Evolutionary conservation across 2,797 vertebrate genomes (phyloP), one percentile per base, ranked within the genome.

Genomic region (Odontamblyopus lacepedii): DNA sequence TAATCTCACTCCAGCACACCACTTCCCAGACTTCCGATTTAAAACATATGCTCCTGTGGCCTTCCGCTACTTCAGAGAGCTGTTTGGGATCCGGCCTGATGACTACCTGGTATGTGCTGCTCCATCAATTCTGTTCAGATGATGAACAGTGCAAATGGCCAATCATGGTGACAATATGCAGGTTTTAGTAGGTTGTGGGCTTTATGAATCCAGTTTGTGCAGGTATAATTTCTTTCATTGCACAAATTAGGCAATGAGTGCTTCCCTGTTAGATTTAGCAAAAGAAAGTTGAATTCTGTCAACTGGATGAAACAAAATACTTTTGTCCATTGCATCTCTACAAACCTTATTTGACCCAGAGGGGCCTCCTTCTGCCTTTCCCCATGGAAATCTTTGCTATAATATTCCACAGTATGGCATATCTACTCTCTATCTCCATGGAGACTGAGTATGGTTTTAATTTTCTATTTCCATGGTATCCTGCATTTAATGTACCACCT

Each of bases 1-100:
- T 78, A 98, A 99, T 81, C 95, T 99, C 72, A 99, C 98, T 11
- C 98, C 98, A 0, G 98, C 97, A 6, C 97, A 99, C 86, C 97
- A 98, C 84, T 99, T 90, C 41, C 96, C 96, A 15, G 97, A 99
- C 93, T 99, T 98, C 90, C 92, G 98, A 78, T 99, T 99, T 92
- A 99, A 99, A 89, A 99, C 97, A 1, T 99, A 99, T 0, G 98
- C 98, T 0, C 98, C 98, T 0, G 95, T 99, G 56, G 98, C 97
- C 56, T 99, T 99, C 84, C 96, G 98, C 19, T 99, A 99, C 90
- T 99, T 99, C 93, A 88, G 98, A 77, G 98, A 99, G 70, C 96
- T 99, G 70, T 99, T 99, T 29, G 97, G 97, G 62, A 99, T 99
- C 87, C 95, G 97, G 67, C 97, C 98, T 0, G 97, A 99, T 6